Conservation (phyloP, 2,113 vertebrate species). For the Toxotes jaculatrix region DNA sequence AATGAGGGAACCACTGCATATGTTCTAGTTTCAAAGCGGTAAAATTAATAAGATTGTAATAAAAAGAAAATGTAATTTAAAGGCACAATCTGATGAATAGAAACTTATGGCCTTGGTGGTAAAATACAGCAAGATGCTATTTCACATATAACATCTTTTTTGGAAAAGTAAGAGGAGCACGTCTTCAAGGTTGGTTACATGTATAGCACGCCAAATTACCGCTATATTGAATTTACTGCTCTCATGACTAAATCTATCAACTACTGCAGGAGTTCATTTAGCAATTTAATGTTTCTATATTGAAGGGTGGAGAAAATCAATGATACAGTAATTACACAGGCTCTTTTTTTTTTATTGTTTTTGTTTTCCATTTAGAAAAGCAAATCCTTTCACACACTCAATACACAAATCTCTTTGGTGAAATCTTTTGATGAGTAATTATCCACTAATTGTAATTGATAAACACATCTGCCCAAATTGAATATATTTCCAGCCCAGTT, state of each 20-base stretch:
- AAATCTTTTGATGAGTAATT: slow-evolving; percentile 35
- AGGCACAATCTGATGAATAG: too few relatives aligned
- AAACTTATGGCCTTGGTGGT: too few relatives aligned
- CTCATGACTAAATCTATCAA: slow-evolving; percentile 39
- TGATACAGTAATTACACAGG: slow-evolving; percentile 34
- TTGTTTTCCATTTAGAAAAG: background rate
- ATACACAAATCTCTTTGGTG: background rate
- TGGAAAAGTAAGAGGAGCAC: slow-evolving; percentile 1
- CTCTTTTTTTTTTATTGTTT: slow-evolving; percentile 12
- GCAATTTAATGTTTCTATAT: slow-evolving; percentile 29
- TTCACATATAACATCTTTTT: slow-evolving; percentile 1
- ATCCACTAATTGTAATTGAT: slow-evolving; percentile 43
- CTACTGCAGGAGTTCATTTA: slow-evolving; percentile 37
- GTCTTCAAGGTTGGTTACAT: slow-evolving; percentile 27
- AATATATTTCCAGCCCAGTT: slow-evolving; percentile 28
- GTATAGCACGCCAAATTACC: background rate
- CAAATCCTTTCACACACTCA: slow-evolving; percentile 27
- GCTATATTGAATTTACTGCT: slow-evolving; percentile 33
- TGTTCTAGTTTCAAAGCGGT: background rate
- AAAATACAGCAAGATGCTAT: background rate
- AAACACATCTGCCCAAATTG: slow-evolving; percentile 33
- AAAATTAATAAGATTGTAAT: background rate
- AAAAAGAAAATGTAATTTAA: background rate
- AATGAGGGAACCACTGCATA: background rate
- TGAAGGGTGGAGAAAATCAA: slow-evolving; percentile 27